These are phyloP conservation scores for Argentina silus DNA, from an alignment of 2,797 vertebrate genomes.

Conservation along the genomic window DNA sequence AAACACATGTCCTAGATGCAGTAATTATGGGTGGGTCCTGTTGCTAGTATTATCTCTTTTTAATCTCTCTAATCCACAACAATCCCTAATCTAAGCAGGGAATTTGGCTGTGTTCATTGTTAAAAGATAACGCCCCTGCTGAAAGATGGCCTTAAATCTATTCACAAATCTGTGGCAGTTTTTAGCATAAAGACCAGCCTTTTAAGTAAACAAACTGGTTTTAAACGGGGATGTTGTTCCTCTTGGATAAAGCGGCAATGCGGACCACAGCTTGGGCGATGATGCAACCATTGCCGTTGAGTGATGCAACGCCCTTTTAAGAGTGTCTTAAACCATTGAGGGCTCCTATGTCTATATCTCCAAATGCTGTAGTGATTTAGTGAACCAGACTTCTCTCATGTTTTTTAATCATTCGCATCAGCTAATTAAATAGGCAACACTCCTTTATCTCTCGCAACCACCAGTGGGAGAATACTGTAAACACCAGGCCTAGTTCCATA, in stretches of 20 bases:
- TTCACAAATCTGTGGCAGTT: constrained; percentile 14
- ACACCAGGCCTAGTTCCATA: too few relatives aligned
- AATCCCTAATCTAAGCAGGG: constrained; percentile 46
- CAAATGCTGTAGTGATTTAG: neutral
- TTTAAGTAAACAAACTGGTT: constrained; percentile 7
- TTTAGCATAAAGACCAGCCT: neutral
- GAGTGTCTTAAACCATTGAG: constrained; percentile 18
- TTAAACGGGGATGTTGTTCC: constrained; percentile 3
- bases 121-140: constrained; percentile 41
- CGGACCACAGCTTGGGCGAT: constrained; percentile 3
- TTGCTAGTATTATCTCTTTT: constrained; percentile 46
- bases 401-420: too few relatives aligned
- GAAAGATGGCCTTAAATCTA: constrained; percentile 27
- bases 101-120: constrained; percentile 36
- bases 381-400: too few relatives aligned
- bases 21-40: constrained; percentile 34
- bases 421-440: too few relatives aligned
- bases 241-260: constrained; percentile 25
- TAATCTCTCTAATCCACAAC: constrained; percentile 60
- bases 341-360: neutral
- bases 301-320: constrained; percentile 22
- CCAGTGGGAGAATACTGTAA: too few relatives aligned
- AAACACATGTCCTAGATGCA: constrained; percentile 36
- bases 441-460: too few relatives aligned
- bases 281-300: constrained; percentile 18